Base-by-base conservation (phyloP, 2,113 vertebrate genomes). In the Catagonus wagneri region DNA sequence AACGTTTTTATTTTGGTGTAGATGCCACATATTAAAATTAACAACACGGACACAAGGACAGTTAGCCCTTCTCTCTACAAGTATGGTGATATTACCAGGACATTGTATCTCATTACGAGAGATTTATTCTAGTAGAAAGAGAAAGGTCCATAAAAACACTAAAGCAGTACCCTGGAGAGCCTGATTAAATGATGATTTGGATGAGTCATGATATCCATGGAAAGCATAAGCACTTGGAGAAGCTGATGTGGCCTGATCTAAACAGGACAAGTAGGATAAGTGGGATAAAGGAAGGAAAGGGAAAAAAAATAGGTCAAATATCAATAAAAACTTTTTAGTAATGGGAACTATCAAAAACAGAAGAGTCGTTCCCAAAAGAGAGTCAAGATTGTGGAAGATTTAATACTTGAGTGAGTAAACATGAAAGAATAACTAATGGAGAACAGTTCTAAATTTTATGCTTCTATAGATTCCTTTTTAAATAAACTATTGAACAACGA, bases 311-410 rank as follows among this genome's bases (percentile, higher is more conserved):
- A 76, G 85, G 50, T 96, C 80, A 97, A 84, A 93, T 68, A 94
- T 92, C 91, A 93, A 75, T 88, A 66, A 92, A 97, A 76, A 60
- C 27, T 78, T 96, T 83, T 86, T 61, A 93, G 75, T 44, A 91
- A 52, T 83, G 68, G 69, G 15, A 95, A 91, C 88, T 96, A 93
- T 93, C 72, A 94, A 98, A 95, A 95, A 85, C 96, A 95, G 93
- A 97, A 95, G 78, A 96, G 85, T 75, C 94, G 34, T 50, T 89
- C 65, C 90, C 89, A 96, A 92, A 95, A 71, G 85, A 95, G 93
- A 97, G 71, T 90, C 66, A 65, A 93, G 72, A 95, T 93, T 96
- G 94, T 29, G 60, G 80, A 96, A 92, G 89, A 97, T 89, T 94
- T 94, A 91, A 96, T 94, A 96, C 88, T 87, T 89, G 69, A 93